Conservation (phyloP, 2,888 invertebrate species). For the Hypomecis punctinalis region DNA sequence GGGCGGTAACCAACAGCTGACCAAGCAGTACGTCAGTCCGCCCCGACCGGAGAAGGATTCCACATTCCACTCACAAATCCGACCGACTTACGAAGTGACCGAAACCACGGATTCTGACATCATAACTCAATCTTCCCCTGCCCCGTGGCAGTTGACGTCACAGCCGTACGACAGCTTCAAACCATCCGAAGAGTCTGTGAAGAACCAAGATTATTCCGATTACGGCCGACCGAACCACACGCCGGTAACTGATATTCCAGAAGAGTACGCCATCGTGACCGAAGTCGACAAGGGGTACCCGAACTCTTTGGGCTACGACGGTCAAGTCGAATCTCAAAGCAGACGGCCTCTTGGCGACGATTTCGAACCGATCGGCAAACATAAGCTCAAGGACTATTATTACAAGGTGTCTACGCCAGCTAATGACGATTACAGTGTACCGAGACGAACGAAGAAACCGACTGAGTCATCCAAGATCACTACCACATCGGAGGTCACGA, state of each 20-base stretch:
- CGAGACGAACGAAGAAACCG: conserved; percentile 74
- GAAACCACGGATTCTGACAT: conserved; percentile 70
- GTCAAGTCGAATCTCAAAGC: conserved; percentile 75
- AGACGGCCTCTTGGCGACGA: conserved; percentile 78
- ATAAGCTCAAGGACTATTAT: conserved; percentile 79
- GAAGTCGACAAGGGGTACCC: conserved; percentile 75
- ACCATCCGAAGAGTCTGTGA: conserved; percentile 60
- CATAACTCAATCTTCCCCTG: conserved; percentile 65
- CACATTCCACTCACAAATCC: conserved; percentile 53
- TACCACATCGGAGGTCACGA: conserved; percentile 56
- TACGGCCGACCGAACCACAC: conserved; percentile 64
- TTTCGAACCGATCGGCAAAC: conserved; percentile 76
- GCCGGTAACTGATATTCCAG: conserved; percentile 62
- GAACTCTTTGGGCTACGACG: conserved; percentile 75
- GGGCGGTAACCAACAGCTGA: conserved; percentile 67
- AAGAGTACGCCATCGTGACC: conserved; percentile 76
- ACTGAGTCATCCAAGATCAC: conserved; percentile 57
- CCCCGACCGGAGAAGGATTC: conserved; percentile 57
- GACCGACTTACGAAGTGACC: conserved; percentile 77
- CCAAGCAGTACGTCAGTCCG: conserved; percentile 63
- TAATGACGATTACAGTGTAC: conserved; percentile 65
- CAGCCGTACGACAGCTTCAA: conserved; percentile 62
- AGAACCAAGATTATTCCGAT: conserved; percentile 58
- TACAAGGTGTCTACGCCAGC: conserved; percentile 76
- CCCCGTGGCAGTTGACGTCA: conserved; percentile 69